Percentiles rank a stretch among this genome's conserved stretches.
These are phyloP conservation scores for Labroides dimidiatus DNA, from an alignment of 2,797 vertebrate genomes.

Conservation along the genomic window DNA sequence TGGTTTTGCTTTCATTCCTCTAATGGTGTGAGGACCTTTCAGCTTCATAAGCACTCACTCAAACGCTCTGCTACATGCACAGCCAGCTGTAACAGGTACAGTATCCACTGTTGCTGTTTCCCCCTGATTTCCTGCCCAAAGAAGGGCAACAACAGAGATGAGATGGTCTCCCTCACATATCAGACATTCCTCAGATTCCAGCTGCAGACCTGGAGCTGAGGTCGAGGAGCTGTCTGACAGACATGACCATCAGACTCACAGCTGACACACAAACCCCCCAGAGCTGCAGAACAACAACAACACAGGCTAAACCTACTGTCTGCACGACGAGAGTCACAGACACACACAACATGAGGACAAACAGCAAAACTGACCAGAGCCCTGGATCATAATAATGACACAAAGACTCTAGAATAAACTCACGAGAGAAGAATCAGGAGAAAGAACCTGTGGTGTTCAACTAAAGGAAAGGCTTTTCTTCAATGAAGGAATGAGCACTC, in stretches of 20 bases:
- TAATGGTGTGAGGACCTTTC: not conserved
- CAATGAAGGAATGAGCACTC: too few relatives aligned
- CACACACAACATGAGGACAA: not conserved
- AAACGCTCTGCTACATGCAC: constrained; percentile 2
- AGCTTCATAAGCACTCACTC: not conserved
- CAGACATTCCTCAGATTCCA: constrained; percentile 81
- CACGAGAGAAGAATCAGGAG: too few relatives aligned
- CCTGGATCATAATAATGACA: too few relatives aligned
- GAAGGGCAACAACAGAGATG: constrained; percentile 70
- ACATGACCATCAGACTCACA: constrained; percentile 49
- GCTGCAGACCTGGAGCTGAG: constrained; percentile 61
- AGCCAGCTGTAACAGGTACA: constrained; percentile 51
- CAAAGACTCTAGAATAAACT: too few relatives aligned
- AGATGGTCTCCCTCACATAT: constrained; percentile 72
- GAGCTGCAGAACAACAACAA: constrained; percentile 64
- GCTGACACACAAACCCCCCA: constrained; percentile 38
- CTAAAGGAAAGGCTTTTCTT: too few relatives aligned
- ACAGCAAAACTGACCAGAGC: too few relatives aligned
- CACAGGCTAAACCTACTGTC: constrained; percentile 22
- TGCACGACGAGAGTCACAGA: constrained; percentile 29
- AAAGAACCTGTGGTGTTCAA: too few relatives aligned
- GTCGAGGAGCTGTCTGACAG: constrained; percentile 49
- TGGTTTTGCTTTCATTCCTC: not conserved
- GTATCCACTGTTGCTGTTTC: constrained; percentile 33
- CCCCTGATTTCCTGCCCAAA: constrained; percentile 76